A percentile compares a stretch with the other conserved stretches of the same genome.
Evolutionary conservation across 2,797 vertebrate species (phyloP).

Genomic region (Paramormyrops hopkinsi): DNA sequence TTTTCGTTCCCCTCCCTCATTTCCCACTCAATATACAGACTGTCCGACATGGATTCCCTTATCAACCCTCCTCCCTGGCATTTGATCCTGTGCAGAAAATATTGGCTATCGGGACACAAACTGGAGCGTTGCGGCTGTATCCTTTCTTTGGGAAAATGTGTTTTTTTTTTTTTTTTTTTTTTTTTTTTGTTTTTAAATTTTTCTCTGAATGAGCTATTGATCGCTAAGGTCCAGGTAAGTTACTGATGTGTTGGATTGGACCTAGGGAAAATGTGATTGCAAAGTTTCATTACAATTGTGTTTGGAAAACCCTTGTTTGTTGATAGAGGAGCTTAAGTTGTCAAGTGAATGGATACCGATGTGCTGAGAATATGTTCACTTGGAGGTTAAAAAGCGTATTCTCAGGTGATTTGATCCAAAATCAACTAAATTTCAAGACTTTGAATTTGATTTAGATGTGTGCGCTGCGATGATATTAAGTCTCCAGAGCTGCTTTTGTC

Average conservation of each 20-base stretch:
- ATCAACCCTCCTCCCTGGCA: conserved; percentile 91
- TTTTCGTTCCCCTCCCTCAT: not conserved
- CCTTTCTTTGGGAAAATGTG: conserved; percentile 62
- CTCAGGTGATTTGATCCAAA: not conserved
- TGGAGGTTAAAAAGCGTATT: not conserved
- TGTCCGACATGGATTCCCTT: conserved; percentile 95
- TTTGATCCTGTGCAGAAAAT: conserved; percentile 99
- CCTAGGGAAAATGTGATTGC: not conserved
- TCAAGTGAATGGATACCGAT: not conserved
- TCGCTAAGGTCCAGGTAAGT: not conserved
- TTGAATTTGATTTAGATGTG: not conserved
- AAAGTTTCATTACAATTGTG: not conserved
- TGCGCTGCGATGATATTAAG: not conserved
- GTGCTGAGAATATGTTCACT: not conserved
- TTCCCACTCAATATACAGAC: conserved; percentile 63
- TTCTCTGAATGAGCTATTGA: not conserved
- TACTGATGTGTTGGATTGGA: not conserved
- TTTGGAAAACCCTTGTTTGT: not conserved
- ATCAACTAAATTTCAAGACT: not conserved
- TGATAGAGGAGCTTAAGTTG: not conserved
- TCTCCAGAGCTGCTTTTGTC: not conserved
- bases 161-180: not conserved
- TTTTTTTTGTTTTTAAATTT: not conserved
- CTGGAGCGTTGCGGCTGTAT: conserved; percentile 95
- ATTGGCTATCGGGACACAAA: conserved; percentile 87